Base-by-base conservation (phyloP, 2,797 vertebrate species). In the Phaenicophaeus curvirostris region DNA sequence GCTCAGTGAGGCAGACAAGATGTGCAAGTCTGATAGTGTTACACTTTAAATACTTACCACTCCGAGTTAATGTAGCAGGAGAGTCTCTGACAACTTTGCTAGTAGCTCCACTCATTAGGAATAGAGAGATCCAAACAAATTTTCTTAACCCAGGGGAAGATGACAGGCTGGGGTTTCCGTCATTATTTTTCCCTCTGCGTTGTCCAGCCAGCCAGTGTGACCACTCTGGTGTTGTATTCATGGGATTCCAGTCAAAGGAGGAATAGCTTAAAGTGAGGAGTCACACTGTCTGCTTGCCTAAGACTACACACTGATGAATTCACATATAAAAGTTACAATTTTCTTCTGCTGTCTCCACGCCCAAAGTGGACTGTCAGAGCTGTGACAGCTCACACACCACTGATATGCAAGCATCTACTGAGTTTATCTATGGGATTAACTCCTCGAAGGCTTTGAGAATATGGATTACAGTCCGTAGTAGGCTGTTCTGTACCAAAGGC, bases 11-110 rank as follows among this genome's bases (percentile, higher is more conserved):
- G 88, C 82, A 66, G 71, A 51, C 77, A 85, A 90, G 84, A 94
- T 90, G 58, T 83, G 88, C n/a, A 77, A 85, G 65, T 71, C 93
- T 55, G 75, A 78, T 87, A 92, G 75, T 1, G 3, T 90, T 76
- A 67, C 67, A 46, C 83, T 93, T 96, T 82, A 93, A 94, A 85
- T 93, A 90, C 94, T 93, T 88, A 80, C 55, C 85, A 67, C 59
- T 82, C 0, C 0, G 54, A 87, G 68, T 85, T 94, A 90, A 91
- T 74, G 86, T 66, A 80, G 83, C 78, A 80, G 75, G 71, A 87
- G 61, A 89, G 46, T 81, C 73, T 74, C 92, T 77, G 90, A 89
- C 84, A 76, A 90, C 81, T 93, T 96, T 89, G 63, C 82, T 95
- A 93, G 68, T 50, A 83, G 85, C 54, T 91, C 69, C 30, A 37